A percentile compares a stretch with the other conserved stretches of the same genome.
phyloP scores from a whole-genome alignment of 2,888 invertebrate genomes.

The Euzetes globulus region DNA sequence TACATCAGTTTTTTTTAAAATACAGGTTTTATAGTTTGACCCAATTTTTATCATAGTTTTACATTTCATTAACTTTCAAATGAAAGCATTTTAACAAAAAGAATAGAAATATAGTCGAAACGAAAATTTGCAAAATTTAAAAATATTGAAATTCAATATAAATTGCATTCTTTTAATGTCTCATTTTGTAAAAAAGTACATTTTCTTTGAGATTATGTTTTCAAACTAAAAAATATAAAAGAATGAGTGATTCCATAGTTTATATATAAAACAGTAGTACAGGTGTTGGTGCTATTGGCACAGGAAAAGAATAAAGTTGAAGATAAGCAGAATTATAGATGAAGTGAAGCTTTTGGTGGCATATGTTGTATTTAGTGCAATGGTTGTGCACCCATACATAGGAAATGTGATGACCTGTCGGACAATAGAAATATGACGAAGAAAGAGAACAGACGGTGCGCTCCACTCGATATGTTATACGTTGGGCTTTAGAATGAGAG shows the following conservation, averaged over 20 bases:
- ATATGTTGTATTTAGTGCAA: background rate
- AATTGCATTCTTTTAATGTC: background rate
- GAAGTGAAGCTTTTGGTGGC: constrained; percentile 12
- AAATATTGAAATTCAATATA: background rate
- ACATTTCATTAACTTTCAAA: constrained; percentile 24
- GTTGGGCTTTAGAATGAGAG: constrained; percentile 14
- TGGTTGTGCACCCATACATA: constrained; percentile 25
- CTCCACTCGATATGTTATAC: constrained; percentile 22
- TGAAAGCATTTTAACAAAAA: background rate
- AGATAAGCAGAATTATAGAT: background rate
- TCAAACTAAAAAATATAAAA: background rate
- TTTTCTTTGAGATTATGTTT: no score
- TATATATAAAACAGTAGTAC: constrained; percentile 16
- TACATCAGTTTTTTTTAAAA: background rate
- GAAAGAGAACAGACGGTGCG: constrained; percentile 29
- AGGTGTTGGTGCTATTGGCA: constrained; percentile 4
- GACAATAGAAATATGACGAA: constrained; percentile 26
- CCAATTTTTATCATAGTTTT: constrained; percentile 16
- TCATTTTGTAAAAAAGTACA: background rate
- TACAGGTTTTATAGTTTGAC: constrained; percentile 11
- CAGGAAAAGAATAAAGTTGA: background rate
- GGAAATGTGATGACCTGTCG: constrained; percentile 30
- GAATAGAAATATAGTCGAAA: background rate
- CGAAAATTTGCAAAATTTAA: background rate
- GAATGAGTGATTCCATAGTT: background rate